phyloP scores from a whole-genome alignment of 2,797 vertebrate genomes.

The Pangasius sanitwongsei region DNA sequence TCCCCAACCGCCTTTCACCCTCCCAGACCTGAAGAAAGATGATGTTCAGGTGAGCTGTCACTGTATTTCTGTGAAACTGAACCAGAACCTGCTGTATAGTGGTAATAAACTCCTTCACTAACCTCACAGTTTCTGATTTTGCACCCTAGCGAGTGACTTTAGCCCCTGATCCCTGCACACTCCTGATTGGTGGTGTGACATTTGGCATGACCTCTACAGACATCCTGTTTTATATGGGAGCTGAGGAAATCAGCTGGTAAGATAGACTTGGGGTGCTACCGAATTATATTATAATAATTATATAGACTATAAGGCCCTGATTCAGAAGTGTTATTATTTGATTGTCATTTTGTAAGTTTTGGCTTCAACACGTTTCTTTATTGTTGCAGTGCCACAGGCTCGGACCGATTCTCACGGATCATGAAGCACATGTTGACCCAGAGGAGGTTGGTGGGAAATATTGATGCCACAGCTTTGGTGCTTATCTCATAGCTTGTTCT shows the following conservation, averaged over 20 bases:
- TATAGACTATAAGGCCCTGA: background rate
- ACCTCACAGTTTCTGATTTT: conserved; percentile 1
- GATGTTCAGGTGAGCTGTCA: conserved; percentile 72
- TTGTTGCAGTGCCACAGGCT: conserved; percentile 76
- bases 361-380: background rate
- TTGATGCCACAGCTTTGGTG: background rate
- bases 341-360: background rate
- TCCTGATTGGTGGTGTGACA: conserved; percentile 82
- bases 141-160: conserved; percentile 79
- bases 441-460: conserved; percentile 77
- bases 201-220: conserved; percentile 90
- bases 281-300: background rate
- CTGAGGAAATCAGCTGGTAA: conserved; percentile 93
- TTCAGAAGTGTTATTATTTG: background rate
- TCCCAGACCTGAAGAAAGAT: conserved; percentile 75
- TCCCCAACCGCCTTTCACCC: conserved; percentile 86
- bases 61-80: background rate
- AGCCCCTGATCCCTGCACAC: conserved; percentile 88
- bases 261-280: background rate
- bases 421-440: conserved; percentile 90
- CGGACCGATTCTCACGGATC: conserved; percentile 87
- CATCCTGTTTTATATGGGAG: conserved; percentile 88
- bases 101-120: background rate
- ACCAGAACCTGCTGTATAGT: background rate
- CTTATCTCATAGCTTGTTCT: background rate